Base-by-base conservation (phyloP, 1,140 invertebrate genomes). In the Drosophila tani region DNA sequence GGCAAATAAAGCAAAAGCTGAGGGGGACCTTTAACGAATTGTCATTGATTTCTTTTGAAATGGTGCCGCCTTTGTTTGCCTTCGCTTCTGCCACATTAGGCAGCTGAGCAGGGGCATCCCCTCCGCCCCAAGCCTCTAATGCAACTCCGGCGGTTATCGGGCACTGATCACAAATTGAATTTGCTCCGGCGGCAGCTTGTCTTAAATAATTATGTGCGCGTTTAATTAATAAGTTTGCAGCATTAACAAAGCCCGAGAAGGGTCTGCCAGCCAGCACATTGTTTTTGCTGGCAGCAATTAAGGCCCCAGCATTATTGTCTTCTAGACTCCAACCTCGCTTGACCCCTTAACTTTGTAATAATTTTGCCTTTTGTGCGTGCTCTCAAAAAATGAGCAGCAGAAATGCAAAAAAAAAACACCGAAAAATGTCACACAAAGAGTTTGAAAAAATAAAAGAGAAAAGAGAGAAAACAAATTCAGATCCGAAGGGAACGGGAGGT, bases 201-300 rank as follows among this genome's bases (percentile, higher is more conserved):
- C 81, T 66, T 63, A 68, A 83, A 79, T 84, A 87, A 87, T 88
- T 87, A 79, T 79, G 55, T 75, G 64, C 66, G 59, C 82, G 50
- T 90, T 88, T 88, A 88, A 88, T 90, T 88, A 88, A 88, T 82
- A 88, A 85, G 86, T 88, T 90, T 84, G 58, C 53, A 57, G 59
- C 50, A 65, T 32, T 63, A 59, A 56, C 69, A 66, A 71, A 64
- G 56, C 64, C 60, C 46, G 29, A 66, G 81, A 82, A 87, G 67
- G 80, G 80, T 82, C 76, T 29, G 27, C 32, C 51, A 47, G 27
- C 32, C 51, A 47, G 40, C 45, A 56, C 43, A 51, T 73, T 74
- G 67, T 73, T 57, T 55, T 70, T 50, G 29, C 55, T 49, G 21
- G 21, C 17, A 67, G 75, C 75, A 78, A 78, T 78, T 78, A 78